phyloP scores from a whole-genome alignment of 2,888 invertebrate genomes.

The Didymodactylos carnosus region DNA sequence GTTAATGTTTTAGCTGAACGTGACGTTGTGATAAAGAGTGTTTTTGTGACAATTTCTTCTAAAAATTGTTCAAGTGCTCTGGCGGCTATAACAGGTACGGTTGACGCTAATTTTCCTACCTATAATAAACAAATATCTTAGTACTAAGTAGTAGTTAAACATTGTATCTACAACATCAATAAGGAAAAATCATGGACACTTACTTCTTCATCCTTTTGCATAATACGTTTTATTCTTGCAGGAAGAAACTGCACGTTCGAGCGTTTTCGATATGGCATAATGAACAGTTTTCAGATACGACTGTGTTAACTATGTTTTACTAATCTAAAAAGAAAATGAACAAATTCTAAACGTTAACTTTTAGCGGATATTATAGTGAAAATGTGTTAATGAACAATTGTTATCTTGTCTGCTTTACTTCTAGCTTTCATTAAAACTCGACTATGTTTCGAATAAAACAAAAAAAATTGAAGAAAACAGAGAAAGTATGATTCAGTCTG shows the following conservation, averaged over 20 bases:
- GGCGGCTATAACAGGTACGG: background rate
- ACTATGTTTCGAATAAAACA: too few relatives aligned
- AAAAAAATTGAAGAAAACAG: too few relatives aligned
- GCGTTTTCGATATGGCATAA: background rate
- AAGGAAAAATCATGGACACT: background rate
- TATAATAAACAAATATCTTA: background rate
- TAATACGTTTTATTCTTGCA: background rate
- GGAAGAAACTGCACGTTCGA: background rate
- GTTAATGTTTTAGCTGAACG: background rate
- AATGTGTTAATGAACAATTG: too few relatives aligned
- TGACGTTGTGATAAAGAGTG: background rate
- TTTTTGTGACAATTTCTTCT: background rate
- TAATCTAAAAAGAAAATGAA: too few relatives aligned
- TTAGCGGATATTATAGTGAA: too few relatives aligned
- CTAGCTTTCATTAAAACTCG: too few relatives aligned
- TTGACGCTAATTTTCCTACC: background rate
- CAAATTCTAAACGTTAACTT: too few relatives aligned
- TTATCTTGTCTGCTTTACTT: too few relatives aligned
- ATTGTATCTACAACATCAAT: background rate
- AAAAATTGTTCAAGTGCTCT: background rate
- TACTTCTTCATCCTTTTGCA: constrained; percentile 1
- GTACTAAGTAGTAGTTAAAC: background rate
- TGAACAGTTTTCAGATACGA: too few relatives aligned
- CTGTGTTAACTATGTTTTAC: too few relatives aligned
- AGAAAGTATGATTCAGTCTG: too few relatives aligned